These are phyloP conservation scores for Microplitis manilae DNA, from an alignment of 2,888 invertebrate species.

Conservation along the genomic window DNA sequence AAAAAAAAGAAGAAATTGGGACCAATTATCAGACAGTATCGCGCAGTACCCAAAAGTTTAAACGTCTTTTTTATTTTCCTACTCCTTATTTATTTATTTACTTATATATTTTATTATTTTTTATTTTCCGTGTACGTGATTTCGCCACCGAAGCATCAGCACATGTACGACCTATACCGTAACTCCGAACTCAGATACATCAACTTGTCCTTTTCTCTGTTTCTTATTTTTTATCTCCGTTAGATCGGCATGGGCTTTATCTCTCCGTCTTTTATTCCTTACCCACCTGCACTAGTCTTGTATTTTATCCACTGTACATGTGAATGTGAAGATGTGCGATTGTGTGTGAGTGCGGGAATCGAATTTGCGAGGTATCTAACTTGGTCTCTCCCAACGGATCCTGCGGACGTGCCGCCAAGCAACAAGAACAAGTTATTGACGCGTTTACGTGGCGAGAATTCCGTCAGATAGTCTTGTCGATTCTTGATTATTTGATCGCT, in stretches of 20 bases:
- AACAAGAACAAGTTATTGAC: constrained; percentile 31
- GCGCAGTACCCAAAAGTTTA: constrained; percentile 24
- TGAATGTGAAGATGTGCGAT: not conserved
- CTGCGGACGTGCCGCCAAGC: constrained; percentile 19
- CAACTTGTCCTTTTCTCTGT: constrained; percentile 42
- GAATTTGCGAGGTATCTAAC: constrained; percentile 40
- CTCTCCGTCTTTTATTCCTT: constrained; percentile 38
- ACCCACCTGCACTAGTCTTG: not conserved
- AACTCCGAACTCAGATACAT: not conserved
- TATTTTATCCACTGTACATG: constrained; percentile 12
- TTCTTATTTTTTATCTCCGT: not conserved
- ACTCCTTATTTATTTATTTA: constrained; percentile 1
- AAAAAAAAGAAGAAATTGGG: constrained; percentile 30
- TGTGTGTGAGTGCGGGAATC: constrained; percentile 26
- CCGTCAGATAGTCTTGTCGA: constrained; percentile 19
- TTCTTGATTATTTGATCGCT: constrained; percentile 30
- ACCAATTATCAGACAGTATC: constrained; percentile 45
- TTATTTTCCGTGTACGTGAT: not conserved
- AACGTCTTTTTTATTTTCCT: constrained; percentile 20
- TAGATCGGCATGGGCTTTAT: not conserved
- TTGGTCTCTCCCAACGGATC: constrained; percentile 11
- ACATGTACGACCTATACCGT: not conserved
- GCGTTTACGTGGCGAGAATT: constrained; percentile 38
- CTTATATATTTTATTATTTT: constrained; percentile 22
- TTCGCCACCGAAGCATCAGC: not conserved